Evolutionary conservation across 2,888 invertebrate species (phyloP).

Genomic region (Listrodromus nycthemerus): DNA sequence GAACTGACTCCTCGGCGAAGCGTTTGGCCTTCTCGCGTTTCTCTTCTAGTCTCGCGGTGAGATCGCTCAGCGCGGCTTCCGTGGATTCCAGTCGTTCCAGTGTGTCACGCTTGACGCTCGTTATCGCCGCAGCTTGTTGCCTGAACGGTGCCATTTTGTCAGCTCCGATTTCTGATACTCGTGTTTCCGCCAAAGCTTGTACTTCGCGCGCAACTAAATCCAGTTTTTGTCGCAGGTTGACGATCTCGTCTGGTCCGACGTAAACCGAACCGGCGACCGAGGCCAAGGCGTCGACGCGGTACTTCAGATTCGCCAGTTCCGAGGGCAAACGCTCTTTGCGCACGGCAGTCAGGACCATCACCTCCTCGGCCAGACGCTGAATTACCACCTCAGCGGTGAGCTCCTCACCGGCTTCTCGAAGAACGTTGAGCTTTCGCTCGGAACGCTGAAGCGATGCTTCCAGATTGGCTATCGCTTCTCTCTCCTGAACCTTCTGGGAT

Average conservation of each 20-base stretch:
- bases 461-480: slow-evolving; percentile 76
- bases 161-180: slow-evolving; percentile 85
- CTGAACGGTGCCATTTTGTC: slow-evolving; percentile 94
- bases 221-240: slow-evolving; percentile 78
- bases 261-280: slow-evolving; percentile 78
- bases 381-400: slow-evolving; percentile 89
- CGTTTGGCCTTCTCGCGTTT: slow-evolving; percentile 76
- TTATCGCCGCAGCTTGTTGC: slow-evolving; percentile 93
- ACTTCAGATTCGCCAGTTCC: slow-evolving; percentile 88
- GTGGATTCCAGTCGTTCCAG: slow-evolving; percentile 78
- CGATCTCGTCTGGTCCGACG: slow-evolving; percentile 79
- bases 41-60: slow-evolving; percentile 84
- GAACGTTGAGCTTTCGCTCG: slow-evolving; percentile 89
- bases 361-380: slow-evolving; percentile 91
- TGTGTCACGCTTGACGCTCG: slow-evolving; percentile 89
- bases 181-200: slow-evolving; percentile 90
- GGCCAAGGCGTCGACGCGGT: slow-evolving; percentile 89
- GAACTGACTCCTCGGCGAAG: slow-evolving; percentile 75
- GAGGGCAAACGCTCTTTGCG: slow-evolving; percentile 92
- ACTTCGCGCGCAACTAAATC: slow-evolving; percentile 87
- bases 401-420: slow-evolving; percentile 86
- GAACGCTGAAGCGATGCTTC: slow-evolving; percentile 85
- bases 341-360: slow-evolving; percentile 86
- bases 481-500: slow-evolving; percentile 87
- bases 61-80: slow-evolving; percentile 89